Conservation (phyloP, 2,797 vertebrate species). For the Melanotaenia parkinsoni region DNA sequence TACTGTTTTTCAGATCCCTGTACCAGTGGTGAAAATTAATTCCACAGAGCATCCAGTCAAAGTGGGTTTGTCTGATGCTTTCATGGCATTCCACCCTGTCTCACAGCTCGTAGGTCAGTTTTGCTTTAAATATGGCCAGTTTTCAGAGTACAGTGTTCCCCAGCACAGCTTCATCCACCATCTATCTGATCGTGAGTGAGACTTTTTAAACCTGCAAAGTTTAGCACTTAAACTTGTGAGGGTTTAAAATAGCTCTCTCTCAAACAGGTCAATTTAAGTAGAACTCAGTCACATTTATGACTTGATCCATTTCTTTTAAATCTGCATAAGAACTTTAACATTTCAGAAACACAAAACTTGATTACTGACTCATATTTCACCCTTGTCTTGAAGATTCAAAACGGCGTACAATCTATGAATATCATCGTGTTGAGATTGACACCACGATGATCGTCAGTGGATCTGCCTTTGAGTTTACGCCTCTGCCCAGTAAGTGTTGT, state of each 20-base stretch:
- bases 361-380: background rate
- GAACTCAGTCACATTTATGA: too few relatives aligned
- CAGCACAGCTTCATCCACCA: background rate
- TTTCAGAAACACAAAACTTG: background rate
- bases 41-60: conserved; percentile 94
- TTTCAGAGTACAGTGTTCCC: background rate
- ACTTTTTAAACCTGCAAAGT: too few relatives aligned
- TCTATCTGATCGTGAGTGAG: too few relatives aligned
- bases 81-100: conserved; percentile 85
- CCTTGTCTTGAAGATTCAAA: conserved; percentile 80
- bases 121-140: background rate
- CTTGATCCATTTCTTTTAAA: too few relatives aligned
- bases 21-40: conserved; percentile 88
- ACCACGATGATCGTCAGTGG: conserved; percentile 83
- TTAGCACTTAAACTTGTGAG: too few relatives aligned
- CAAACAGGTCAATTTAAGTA: too few relatives aligned
- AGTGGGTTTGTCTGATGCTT: conserved; percentile 94
- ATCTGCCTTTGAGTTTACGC: conserved; percentile 91
- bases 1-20: conserved; percentile 82
- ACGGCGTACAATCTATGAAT: conserved; percentile 91
- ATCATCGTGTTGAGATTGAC: conserved; percentile 93
- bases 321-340: background rate
- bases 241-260: too few relatives aligned
- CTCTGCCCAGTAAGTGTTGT: conserved; percentile 90
- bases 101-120: conserved; percentile 81